Evolutionary conservation across 2,113 vertebrate genomes (phyloP).

Genomic region (Poeciliopsis prolifica): DNA sequence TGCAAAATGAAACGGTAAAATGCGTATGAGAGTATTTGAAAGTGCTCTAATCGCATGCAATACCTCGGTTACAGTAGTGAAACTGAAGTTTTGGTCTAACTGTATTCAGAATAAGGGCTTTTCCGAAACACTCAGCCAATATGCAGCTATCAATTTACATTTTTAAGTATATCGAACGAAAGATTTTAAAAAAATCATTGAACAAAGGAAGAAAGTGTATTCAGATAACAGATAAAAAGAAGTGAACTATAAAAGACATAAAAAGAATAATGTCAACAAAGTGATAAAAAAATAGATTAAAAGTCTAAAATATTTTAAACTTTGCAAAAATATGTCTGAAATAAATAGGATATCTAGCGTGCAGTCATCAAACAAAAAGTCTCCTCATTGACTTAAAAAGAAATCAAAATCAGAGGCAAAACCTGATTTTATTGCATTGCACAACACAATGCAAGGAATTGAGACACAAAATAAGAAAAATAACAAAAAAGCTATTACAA

Average conservation of each 20-base stretch:
- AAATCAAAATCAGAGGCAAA: no score
- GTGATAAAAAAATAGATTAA: neutral
- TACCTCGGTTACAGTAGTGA: no score
- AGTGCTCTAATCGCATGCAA: no score
- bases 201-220: neutral
- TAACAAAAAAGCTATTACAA: no score
- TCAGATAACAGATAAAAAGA: neutral
- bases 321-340: neutral
- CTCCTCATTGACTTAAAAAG: no score
- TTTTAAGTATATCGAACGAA: neutral
- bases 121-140: neutral
- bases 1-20: neutral
- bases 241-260: neutral
- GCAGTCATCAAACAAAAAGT: neutral
- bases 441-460: no score
- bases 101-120: neutral
- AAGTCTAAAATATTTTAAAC: neutral
- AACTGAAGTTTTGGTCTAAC: no score
- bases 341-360: neutral
- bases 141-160: neutral
- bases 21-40: neutral
- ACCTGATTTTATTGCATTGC: no score
- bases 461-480: no score
- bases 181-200: neutral
- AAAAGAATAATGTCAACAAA: neutral